A percentile compares a stretch with the other conserved stretches of the same genome.
Conservation (phyloP, 2,113 vertebrate species). For the Tetrao urogallus region DNA sequence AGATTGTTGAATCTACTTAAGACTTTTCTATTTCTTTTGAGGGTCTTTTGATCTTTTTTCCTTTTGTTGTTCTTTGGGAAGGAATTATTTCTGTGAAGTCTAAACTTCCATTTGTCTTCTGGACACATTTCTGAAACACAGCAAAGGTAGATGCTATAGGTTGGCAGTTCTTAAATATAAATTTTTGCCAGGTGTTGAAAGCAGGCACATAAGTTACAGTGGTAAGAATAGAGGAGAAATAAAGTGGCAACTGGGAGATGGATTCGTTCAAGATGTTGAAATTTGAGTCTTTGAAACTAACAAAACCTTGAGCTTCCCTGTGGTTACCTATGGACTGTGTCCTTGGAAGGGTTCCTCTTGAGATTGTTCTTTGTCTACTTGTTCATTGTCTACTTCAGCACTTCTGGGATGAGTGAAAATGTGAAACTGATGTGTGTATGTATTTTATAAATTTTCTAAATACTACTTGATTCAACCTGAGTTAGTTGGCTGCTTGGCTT, state of each 20-base stretch:
- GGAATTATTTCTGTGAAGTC: not conserved
- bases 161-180: not conserved
- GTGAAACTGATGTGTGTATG: not conserved
- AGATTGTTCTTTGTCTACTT: not conserved
- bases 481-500: not conserved
- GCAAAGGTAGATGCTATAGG: not conserved
- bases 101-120: not conserved
- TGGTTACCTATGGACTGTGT: not conserved
- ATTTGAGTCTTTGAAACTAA: not conserved
- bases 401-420: not conserved
- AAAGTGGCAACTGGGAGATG: not conserved
- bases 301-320: not conserved
- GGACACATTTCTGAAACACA: not conserved
- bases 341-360: not conserved
- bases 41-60: not conserved
- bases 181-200: constrained; percentile 39
- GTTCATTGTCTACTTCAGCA: not conserved
- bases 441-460: not conserved
- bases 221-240: not conserved
- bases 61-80: not conserved
- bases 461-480: not conserved
- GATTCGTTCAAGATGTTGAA: not conserved
- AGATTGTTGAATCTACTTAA: not conserved
- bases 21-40: not conserved
- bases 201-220: not conserved